phyloP scores from a whole-genome alignment of 2,888 invertebrate genomes.

The Isoperla grammatica region DNA sequence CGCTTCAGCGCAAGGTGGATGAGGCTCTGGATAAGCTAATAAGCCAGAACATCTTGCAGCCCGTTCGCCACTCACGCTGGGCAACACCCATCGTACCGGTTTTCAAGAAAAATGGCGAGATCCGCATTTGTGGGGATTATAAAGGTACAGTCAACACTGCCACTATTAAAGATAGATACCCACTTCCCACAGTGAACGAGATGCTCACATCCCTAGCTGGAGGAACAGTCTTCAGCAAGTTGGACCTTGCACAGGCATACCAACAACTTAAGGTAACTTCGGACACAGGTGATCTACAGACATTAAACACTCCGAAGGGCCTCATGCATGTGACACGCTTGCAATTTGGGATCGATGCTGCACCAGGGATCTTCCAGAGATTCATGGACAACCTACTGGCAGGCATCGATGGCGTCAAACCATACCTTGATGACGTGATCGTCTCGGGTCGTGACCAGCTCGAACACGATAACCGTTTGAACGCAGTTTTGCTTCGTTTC shows the following conservation, averaged over 20 bases:
- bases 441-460: too few species aligned
- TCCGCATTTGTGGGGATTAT: constrained; percentile 30
- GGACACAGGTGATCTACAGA: neutral
- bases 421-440: too few species aligned
- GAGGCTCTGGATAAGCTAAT: constrained; percentile 31
- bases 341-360: constrained; percentile 25
- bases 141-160: constrained; percentile 25
- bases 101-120: constrained; percentile 17
- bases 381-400: too few species aligned
- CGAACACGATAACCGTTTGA: too few species aligned
- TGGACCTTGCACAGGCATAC: constrained; percentile 16
- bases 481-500: too few species aligned
- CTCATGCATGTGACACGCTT: constrained; percentile 23
- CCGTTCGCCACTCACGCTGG: constrained; percentile 19
- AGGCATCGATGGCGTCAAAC: too few species aligned
- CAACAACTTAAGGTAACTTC: neutral
- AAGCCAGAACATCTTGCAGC: neutral
- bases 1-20: constrained; percentile 33
- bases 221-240: constrained; percentile 22
- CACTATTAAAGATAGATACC: constrained; percentile 20
- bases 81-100: constrained; percentile 27
- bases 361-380: too few species aligned
- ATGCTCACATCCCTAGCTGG: constrained; percentile 22
- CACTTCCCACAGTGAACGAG: constrained; percentile 26
- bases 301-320: constrained; percentile 13